These are phyloP conservation scores for Aleadryas rufinucha DNA, from an alignment of 2,113 vertebrate species.

Conservation along the genomic window DNA sequence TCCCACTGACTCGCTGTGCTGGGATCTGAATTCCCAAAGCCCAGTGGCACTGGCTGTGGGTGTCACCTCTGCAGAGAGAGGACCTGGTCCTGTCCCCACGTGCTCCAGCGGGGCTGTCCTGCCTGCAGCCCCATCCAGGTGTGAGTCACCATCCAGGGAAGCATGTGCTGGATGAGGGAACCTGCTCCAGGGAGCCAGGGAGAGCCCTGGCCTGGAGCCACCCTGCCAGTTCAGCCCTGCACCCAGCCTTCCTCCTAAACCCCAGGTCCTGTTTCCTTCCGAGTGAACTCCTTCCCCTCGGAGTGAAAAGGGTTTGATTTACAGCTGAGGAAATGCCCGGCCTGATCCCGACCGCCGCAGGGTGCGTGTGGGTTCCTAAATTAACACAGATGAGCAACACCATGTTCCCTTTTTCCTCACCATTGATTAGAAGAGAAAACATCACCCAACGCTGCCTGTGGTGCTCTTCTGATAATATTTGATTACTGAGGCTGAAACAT, in stretches of 20 bases:
- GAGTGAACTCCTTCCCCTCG: background rate
- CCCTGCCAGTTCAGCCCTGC: background rate
- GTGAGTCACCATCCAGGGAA: background rate
- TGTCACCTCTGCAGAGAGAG: background rate
- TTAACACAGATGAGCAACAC: background rate
- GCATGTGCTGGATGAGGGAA: background rate
- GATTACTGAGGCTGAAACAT: background rate
- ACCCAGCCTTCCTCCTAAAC: background rate
- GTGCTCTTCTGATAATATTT: background rate
- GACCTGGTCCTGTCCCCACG: background rate
- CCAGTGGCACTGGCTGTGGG: rapidly evolving
- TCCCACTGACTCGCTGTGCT: rapidly evolving
- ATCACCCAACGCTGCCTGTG: background rate
- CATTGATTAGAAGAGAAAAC: background rate
- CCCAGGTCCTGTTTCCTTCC: background rate
- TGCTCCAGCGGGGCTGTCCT: background rate
- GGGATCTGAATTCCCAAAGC: background rate
- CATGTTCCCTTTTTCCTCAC: background rate
- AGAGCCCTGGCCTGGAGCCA: background rate
- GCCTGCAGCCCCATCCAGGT: background rate
- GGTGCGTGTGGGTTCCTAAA: background rate
- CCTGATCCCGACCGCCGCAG: background rate
- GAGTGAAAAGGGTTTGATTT: background rate
- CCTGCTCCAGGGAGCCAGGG: background rate
- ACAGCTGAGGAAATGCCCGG: background rate